Evolutionary conservation across 2,797 vertebrate genomes (phyloP), one percentile per base, ranked within the genome.

Genomic region (Psittacula derbiana): DNA sequence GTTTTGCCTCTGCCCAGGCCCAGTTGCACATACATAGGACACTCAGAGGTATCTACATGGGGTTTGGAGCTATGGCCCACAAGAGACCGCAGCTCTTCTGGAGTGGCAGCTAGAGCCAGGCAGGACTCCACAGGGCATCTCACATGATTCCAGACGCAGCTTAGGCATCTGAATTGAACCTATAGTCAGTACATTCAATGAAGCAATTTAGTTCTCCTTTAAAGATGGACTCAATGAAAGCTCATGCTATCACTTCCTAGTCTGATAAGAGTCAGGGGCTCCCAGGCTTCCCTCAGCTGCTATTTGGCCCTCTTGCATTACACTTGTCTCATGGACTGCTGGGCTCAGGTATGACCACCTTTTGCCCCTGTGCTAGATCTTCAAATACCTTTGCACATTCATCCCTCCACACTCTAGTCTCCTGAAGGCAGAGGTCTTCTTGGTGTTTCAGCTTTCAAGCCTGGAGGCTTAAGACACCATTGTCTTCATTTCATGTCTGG

Each of bases 241-340:
- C 27, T 79, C 7, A 5, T 38, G 20, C 8, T 43, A 36, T 33
- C 3, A 0, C 18, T 58, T 75, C 27, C 24, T 30, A 49, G 14
- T 10, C 6, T 1, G 18, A 38, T 31, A 1, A 28, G 43, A 49
- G 12, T 8, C 3, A 0, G 11, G 19, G 31, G 8, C 41, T 74
- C 20, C 25, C 25, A 78, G 20, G n/a, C 31, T 46, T 81, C 31
- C 23, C 19, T 44, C 57, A 90, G 24, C 20, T 55, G 57, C 36
- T 46, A 1, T 62, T 66, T 62, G 8, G 8, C 9, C 11, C 36
- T 67, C 21, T 62, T 60, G 40, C 18, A 12, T 20, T 52, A 10
- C 0, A 0, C 7, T 84, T 72, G 11, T 69, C 38, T 84, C 28
- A 8, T 3, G 9, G 60, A n/a, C 27, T 72, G 16, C 62, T 58